A percentile compares a stretch with the other conserved stretches of the same genome.
Conservation (phyloP, 2,113 vertebrate genomes). For the Odocoileus hemionus region DNA sequence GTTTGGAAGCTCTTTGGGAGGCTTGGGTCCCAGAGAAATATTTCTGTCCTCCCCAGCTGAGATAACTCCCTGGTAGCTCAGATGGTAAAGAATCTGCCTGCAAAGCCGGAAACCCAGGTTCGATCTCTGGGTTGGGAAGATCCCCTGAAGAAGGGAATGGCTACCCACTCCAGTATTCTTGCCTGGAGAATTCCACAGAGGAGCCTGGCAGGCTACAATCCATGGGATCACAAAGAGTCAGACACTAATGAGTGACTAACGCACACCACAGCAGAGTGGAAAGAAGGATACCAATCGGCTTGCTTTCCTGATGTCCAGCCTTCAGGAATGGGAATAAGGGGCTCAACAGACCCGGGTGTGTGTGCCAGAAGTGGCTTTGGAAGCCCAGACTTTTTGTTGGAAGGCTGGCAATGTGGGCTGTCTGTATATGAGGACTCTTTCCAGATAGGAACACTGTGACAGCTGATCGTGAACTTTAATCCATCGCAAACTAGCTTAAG, state of each 20-base stretch:
- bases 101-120: neutral
- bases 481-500: neutral
- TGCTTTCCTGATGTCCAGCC: neutral
- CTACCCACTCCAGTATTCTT: neutral
- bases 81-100: neutral
- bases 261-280: neutral
- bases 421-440: neutral
- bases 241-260: no score
- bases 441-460: neutral
- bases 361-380: neutral
- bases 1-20: neutral
- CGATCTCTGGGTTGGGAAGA: neutral
- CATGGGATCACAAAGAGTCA: no score
- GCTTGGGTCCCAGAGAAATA: neutral
- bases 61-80: neutral
- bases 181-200: neutral
- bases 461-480: neutral
- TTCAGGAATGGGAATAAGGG: neutral
- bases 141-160: neutral
- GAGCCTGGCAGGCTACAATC: neutral
- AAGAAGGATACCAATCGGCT: neutral
- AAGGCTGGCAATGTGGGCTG: neutral
- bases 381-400: neutral
- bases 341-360: neutral
- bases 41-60: neutral